Base-by-base conservation (phyloP, 2,888 invertebrate genomes). In the Heteromyza rotundicornis region DNA sequence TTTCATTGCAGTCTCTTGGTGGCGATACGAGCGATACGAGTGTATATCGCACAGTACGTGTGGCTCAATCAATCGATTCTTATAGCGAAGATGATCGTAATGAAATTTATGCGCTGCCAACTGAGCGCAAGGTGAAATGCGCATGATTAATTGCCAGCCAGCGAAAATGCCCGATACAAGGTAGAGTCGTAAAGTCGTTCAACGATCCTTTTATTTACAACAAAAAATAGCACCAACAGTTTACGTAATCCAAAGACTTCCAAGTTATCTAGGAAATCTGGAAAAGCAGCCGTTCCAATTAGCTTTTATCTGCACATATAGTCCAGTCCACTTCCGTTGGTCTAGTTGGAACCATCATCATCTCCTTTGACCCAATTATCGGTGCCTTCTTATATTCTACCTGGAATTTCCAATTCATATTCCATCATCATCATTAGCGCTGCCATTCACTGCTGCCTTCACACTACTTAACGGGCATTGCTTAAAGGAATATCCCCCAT, bases 51-150 rank as follows among this genome's bases (percentile, higher is more conserved):
- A 55, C 62, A n/a, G n/a, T n/a, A 63, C 64, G 57, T 66, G 63
- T 67, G 65, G 59, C 68, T 63, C 69, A 63, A 67, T 72, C 70
- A 68, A 73, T 75, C 71, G 67, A 61, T 70, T 64, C 64, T 62
- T 69, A 68, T 72, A 68, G 65, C 67, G 57, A 56, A 60, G 70
- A 71, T 68, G 74, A 72, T 72, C 72, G 70, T 70, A 73, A 75
- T 70, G 70, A 69, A 75, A 74, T 71, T 70, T 74, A 71, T 75
- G 72, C 66, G 60, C 62, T 50, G 65, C 62, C 63, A 50, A 63
- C 24, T 60, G 56, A 50, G 58, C 51, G 63, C 68, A 65, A 64
- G 65, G 58, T 68, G 65, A 70, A 72, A 61, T 69, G 67, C 63
- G 24, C 68, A 61, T 71, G 70, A 72, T 70, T 70, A 64, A 70